Evolutionary conservation across 2,113 vertebrate species (phyloP).

Genomic region (Tretioscincus oriximinensis): DNA sequence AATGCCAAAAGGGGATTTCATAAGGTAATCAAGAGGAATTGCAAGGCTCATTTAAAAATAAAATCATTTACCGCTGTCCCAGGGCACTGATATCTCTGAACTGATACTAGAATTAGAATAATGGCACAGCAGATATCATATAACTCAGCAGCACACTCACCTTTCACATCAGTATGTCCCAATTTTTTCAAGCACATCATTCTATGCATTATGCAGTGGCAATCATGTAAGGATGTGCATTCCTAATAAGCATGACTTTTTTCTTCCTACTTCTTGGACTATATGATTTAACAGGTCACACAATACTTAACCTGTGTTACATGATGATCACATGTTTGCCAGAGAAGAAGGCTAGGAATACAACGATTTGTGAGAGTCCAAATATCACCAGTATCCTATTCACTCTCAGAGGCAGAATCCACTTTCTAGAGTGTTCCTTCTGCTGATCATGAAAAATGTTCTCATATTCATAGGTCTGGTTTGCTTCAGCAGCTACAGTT

Average conservation of each 20-base stretch:
- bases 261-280: neutral
- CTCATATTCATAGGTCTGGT: too few species aligned
- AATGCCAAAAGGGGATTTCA: neutral
- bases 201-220: neutral
- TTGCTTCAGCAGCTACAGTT: too few species aligned
- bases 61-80: conserved; percentile 27
- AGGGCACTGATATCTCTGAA: neutral
- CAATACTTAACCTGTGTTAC: too few species aligned
- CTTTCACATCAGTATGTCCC: neutral
- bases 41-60: neutral
- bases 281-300: too few species aligned
- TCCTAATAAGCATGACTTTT: neutral
- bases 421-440: too few species aligned
- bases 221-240: neutral
- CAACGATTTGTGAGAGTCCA: too few species aligned
- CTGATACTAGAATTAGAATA: neutral
- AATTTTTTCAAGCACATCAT: neutral
- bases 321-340: too few species aligned
- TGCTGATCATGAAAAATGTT: too few species aligned
- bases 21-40: conserved; percentile 15
- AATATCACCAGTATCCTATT: too few species aligned
- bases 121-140: neutral
- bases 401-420: too few species aligned
- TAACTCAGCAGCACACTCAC: neutral
- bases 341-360: too few species aligned